Percentiles rank a stretch among this genome's conserved stretches.
phyloP scores from a whole-genome alignment of 2,888 invertebrate species.

The Drosophila antonietae region DNA sequence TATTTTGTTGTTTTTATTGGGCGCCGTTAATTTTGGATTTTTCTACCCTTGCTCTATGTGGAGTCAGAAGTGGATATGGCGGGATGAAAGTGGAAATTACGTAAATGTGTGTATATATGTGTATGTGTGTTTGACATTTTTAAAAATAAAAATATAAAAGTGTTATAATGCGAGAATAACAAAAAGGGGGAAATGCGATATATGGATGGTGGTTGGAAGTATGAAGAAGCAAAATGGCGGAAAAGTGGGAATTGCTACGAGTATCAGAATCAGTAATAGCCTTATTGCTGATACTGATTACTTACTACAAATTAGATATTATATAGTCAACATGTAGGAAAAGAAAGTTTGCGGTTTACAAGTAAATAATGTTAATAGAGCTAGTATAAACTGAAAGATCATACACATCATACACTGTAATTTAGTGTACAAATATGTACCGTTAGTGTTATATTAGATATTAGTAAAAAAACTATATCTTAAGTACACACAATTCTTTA shows the following conservation, averaged over 20 bases:
- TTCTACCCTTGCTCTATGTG: conserved; percentile 16
- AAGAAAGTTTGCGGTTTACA: too few relatives aligned
- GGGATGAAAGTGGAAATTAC: conserved; percentile 13
- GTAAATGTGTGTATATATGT: not conserved
- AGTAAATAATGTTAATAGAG: too few relatives aligned
- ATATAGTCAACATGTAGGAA: too few relatives aligned
- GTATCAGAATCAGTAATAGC: too few relatives aligned
- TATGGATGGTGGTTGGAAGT: not conserved
- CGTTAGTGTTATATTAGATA: too few relatives aligned
- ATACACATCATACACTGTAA: too few relatives aligned
- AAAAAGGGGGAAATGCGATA: conserved; percentile 13
- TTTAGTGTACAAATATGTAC: too few relatives aligned
- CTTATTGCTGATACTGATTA: too few relatives aligned
- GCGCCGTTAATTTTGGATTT: conserved; percentile 60
- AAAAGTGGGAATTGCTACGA: not conserved
- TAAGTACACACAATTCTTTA: too few relatives aligned
- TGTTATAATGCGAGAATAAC: conserved; percentile 41
- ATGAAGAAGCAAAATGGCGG: conserved; percentile 3
- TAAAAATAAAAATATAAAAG: conserved; percentile 64
- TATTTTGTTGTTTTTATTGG: conserved; percentile 72
- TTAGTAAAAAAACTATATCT: too few relatives aligned
- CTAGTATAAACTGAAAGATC: too few relatives aligned
- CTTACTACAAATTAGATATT: too few relatives aligned
- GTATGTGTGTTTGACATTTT: conserved; percentile 40
- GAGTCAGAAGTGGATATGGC: conserved; percentile 9